Percentiles rank a stretch among this genome's conserved stretches.
These are phyloP conservation scores for Squalus acanthias DNA, from an alignment of 2,797 vertebrate species.

Conservation along the genomic window DNA sequence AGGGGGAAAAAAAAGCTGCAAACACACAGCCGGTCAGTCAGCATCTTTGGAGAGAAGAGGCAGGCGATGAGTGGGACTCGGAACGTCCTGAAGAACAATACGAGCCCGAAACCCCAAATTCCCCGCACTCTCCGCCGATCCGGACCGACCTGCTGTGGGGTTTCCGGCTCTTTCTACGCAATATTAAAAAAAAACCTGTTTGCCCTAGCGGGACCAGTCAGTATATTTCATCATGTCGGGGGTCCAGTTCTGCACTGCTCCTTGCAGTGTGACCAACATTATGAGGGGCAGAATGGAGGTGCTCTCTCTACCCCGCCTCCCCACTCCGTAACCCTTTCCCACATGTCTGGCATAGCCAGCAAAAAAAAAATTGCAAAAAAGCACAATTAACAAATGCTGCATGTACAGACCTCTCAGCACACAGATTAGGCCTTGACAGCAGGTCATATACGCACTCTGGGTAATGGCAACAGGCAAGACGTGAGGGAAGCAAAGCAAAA, in stretches of 20 bases:
- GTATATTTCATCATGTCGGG: background rate
- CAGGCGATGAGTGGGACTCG: background rate
- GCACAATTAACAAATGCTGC: background rate
- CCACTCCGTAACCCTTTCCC: background rate
- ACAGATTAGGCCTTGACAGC: background rate
- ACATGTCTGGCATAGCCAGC: background rate
- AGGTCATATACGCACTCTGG: background rate
- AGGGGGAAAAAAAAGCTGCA: background rate
- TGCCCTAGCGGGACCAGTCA: background rate
- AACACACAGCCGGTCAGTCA: background rate
- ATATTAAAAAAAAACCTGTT: background rate
- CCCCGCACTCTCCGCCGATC: background rate
- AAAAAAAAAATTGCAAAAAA: background rate
- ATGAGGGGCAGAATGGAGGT: background rate
- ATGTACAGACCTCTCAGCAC: background rate
- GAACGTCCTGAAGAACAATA: background rate
- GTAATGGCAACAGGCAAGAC: background rate
- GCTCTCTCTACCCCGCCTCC: background rate
- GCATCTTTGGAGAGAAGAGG: background rate
- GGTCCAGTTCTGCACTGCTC: background rate
- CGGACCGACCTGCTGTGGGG: background rate
- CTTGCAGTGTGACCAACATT: background rate
- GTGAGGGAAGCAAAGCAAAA: background rate
- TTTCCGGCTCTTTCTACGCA: background rate
- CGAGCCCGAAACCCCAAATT: background rate